These are phyloP conservation scores for Pantherophis vulpinus DNA, from an alignment of 2,797 vertebrate species.

Conservation along the genomic window DNA sequence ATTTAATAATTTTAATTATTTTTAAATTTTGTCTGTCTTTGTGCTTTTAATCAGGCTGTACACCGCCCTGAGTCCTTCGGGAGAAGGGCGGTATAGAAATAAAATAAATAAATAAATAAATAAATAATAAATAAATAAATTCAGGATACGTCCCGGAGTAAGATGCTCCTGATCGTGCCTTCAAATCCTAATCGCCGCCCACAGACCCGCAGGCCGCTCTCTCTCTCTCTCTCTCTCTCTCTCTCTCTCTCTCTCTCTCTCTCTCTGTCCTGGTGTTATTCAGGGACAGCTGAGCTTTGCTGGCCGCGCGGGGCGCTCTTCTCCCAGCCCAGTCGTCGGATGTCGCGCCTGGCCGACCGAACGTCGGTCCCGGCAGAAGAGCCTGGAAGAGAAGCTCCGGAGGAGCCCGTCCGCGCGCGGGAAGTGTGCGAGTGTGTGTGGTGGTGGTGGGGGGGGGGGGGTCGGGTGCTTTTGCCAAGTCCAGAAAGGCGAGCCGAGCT, in stretches of 20 bases:
- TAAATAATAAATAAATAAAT: not conserved
- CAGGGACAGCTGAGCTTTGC: not conserved
- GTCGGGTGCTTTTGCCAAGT: not conserved
- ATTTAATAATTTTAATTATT: no score
- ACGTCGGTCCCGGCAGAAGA: not conserved
- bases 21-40: no score
- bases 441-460: no score
- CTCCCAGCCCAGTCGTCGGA: not conserved
- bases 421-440: not conserved
- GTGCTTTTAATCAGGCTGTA: no score
- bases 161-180: not conserved
- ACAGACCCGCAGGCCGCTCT: not conserved
- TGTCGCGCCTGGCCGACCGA: not conserved
- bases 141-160: not conserved
- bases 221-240: not conserved
- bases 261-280: not conserved
- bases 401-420: not conserved
- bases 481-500: not conserved
- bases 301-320: not conserved
- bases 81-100: no score
- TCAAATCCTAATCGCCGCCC: not conserved
- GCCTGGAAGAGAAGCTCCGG: not conserved
- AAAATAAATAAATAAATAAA: no score
- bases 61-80: no score
- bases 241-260: no score